Conservation (phyloP, 2,888 invertebrate species). For the Orthosia gothica region DNA sequence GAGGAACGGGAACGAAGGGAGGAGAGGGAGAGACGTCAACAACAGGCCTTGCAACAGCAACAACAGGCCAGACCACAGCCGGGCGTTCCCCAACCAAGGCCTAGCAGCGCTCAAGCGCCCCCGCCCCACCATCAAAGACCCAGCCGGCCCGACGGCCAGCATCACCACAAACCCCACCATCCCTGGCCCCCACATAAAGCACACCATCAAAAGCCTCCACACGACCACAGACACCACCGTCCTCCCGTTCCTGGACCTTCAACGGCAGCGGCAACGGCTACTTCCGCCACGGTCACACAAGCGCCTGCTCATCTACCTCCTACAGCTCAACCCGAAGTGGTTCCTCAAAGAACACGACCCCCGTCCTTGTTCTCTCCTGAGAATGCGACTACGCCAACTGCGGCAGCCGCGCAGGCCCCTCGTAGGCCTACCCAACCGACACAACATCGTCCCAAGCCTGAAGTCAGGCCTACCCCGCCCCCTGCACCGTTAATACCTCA, state of each 20-base stretch:
- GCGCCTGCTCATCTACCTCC: conserved; percentile 56
- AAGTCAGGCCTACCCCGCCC: conserved; percentile 65
- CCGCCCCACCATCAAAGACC: conserved; percentile 74
- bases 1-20: conserved; percentile 90
- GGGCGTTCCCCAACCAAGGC: conserved; percentile 73
- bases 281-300: conserved; percentile 65
- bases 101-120: conserved; percentile 72
- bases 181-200: conserved; percentile 83
- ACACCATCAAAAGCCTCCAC: conserved; percentile 83
- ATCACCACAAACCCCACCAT: conserved; percentile 81
- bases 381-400: conserved; percentile 89
- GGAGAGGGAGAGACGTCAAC: conserved; percentile 80
- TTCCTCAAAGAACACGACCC: conserved; percentile 86
- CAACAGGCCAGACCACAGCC: conserved; percentile 49
- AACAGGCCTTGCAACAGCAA: conserved; percentile 73
- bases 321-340: conserved; percentile 67
- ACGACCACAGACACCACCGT: conserved; percentile 84
- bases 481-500: conserved; percentile 78
- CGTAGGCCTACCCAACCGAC: conserved; percentile 70
- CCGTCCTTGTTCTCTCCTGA: conserved; percentile 94
- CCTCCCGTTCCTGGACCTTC: conserved; percentile 76
- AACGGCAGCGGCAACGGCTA: conserved; percentile 66
- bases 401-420: conserved; percentile 83
- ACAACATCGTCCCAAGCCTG: conserved; percentile 64
- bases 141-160: conserved; percentile 61